Percentiles rank a stretch among this genome's conserved stretches.
phyloP scores from a whole-genome alignment of 1,140 invertebrate genomes.

The Phymastichus coffea region DNA sequence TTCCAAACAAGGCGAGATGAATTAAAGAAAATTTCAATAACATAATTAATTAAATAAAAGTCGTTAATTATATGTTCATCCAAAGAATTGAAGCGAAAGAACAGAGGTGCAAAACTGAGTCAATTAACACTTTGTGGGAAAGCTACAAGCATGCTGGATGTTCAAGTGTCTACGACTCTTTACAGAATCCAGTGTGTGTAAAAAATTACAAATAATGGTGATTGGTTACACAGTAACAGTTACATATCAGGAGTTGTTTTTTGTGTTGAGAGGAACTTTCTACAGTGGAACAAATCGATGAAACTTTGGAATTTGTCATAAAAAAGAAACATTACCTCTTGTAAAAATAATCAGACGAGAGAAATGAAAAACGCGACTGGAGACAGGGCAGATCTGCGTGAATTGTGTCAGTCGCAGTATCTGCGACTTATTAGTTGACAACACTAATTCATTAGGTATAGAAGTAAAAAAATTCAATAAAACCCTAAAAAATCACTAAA shows the following conservation, averaged over 20 bases:
- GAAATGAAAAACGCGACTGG: too few species aligned
- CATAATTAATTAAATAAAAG: too few species aligned
- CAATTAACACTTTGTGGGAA: neutral
- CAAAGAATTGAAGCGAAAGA: too few species aligned
- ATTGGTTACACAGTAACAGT: neutral
- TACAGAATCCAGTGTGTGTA: neutral
- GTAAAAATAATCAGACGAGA: neutral
- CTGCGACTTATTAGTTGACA: conserved; percentile 54
- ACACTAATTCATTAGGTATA: conserved; percentile 52
- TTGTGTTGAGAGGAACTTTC: neutral
- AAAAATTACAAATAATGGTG: too few species aligned
- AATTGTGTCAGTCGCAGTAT: conserved; percentile 51
- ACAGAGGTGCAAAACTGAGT: too few species aligned
- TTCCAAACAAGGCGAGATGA: neutral
- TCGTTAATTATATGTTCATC: too few species aligned
- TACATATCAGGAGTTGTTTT: neutral
- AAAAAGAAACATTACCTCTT: conserved; percentile 4
- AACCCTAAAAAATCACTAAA: conserved; percentile 56
- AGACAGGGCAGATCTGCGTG: conserved; percentile 49
- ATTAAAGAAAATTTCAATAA: neutral
- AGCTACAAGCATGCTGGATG: conserved; percentile 15
- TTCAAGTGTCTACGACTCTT: conserved; percentile 1
- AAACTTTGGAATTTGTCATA: too few species aligned
- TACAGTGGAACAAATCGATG: neutral
- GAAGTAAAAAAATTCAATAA: too few species aligned